Evolutionary conservation across 2,888 invertebrate genomes (phyloP).

Genomic region (Phengaris arion): DNA sequence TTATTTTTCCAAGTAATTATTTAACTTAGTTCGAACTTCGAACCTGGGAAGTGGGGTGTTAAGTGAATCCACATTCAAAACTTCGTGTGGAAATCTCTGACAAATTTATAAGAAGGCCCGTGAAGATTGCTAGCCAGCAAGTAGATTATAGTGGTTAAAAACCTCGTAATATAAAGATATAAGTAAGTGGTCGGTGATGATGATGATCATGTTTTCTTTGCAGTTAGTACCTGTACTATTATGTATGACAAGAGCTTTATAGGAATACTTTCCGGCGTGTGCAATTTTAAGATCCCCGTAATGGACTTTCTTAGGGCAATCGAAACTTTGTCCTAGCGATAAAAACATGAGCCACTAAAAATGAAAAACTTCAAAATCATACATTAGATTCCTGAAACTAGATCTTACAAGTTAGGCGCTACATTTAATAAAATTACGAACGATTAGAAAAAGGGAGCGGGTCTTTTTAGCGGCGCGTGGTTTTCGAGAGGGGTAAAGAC

Average conservation of each 20-base stretch:
- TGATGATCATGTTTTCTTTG: background rate
- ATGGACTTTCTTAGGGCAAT: constrained; percentile 28
- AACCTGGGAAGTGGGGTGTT: too few relatives aligned
- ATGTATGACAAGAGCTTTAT: background rate
- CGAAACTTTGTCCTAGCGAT: constrained; percentile 30
- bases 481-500: constrained; percentile 35
- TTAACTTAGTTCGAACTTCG: too few relatives aligned
- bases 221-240: background rate
- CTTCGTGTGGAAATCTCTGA: too few relatives aligned
- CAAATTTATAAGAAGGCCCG: too few relatives aligned
- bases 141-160: too few relatives aligned
- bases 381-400: constrained; percentile 29
- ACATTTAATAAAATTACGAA: constrained; percentile 45
- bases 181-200: background rate
- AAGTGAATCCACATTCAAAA: too few relatives aligned
- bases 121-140: too few relatives aligned
- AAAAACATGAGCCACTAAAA: constrained; percentile 2
- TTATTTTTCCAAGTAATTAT: too few relatives aligned
- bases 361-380: constrained; percentile 33
- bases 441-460: background rate
- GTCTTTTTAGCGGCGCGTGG: constrained; percentile 45
- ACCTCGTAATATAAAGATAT: background rate
- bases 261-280: constrained; percentile 13
- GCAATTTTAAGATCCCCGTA: constrained; percentile 8
- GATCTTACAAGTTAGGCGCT: constrained; percentile 35